A percentile compares a stretch with the other conserved stretches of the same genome.
These are phyloP conservation scores for Apamea sordens DNA, from an alignment of 2,888 invertebrate genomes.

Conservation along the genomic window DNA sequence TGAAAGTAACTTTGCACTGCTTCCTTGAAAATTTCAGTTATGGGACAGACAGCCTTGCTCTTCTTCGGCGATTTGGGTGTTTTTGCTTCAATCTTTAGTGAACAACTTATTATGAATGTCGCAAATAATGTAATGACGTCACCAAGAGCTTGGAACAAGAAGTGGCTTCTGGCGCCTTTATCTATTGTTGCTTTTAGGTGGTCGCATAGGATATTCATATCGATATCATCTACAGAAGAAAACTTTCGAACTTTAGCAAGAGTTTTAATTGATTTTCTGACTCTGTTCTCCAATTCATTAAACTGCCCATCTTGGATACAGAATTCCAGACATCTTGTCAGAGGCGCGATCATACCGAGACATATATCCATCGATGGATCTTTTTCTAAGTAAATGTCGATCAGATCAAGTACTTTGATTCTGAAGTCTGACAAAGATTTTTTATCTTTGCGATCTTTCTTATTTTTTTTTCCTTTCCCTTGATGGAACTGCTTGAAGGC, in stretches of 20 bases:
- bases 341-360: constrained; percentile 92
- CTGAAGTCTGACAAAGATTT: constrained; percentile 93
- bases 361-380: constrained; percentile 92
- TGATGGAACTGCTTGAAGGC: constrained; percentile 93
- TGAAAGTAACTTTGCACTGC: constrained; percentile 91
- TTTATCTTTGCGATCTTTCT: constrained; percentile 91
- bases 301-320: constrained; percentile 93
- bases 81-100: constrained; percentile 86
- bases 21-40: constrained; percentile 88
- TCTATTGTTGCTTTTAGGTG: constrained; percentile 91
- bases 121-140: constrained; percentile 92
- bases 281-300: constrained; percentile 91
- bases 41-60: constrained; percentile 75
- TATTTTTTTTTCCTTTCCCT: constrained; percentile 87
- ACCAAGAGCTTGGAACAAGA: constrained; percentile 92
- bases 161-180: constrained; percentile 91
- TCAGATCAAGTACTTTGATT: constrained; percentile 93
- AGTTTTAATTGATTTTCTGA: constrained; percentile 91
- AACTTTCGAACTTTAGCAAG: constrained; percentile 91
- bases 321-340: constrained; percentile 92
- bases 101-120: constrained; percentile 91
- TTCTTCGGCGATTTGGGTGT: constrained; percentile 77
- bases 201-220: constrained; percentile 88
- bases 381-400: constrained; percentile 93
- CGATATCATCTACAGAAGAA: constrained; percentile 89